Percentiles rank a stretch among this genome's conserved stretches.
Conservation (phyloP, 2,888 invertebrate species). For the Scaptomyza cyrtandrae region DNA sequence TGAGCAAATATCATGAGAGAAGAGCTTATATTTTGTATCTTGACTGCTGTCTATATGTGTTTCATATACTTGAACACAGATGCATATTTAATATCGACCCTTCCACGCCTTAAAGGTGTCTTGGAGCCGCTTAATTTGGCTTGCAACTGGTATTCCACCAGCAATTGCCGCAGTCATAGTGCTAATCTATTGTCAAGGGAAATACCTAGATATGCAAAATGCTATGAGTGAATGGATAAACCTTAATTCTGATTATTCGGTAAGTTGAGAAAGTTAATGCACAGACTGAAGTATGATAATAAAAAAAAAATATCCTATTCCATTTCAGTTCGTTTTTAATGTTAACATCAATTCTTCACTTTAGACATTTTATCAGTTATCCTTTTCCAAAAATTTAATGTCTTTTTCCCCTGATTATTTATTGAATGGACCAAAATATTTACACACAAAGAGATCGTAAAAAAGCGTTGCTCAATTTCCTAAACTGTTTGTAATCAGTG, state of each 20-base stretch:
- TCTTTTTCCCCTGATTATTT: conserved; percentile 8
- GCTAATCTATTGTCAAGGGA: background rate
- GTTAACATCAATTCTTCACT: too few species aligned
- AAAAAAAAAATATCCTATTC: background rate
- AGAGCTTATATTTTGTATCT: background rate
- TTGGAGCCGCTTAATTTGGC: background rate
- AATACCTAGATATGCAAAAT: background rate
- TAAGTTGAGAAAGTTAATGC: background rate
- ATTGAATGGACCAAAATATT: conserved; percentile 34
- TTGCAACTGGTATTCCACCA: background rate
- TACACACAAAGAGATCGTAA: conserved; percentile 40
- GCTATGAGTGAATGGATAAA: background rate
- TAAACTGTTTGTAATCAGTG: conserved; percentile 49
- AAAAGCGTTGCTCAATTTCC: conserved; percentile 7
- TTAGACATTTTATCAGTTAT: background rate
- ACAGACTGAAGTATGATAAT: background rate
- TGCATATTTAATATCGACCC: background rate
- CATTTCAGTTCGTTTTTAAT: background rate
- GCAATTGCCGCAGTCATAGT: background rate
- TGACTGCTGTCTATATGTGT: background rate
- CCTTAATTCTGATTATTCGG: background rate
- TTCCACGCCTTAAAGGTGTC: background rate
- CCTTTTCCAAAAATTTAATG: background rate
- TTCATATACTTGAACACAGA: background rate
- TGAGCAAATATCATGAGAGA: too few species aligned